Conservation (phyloP, 2,888 invertebrate genomes). For the Acleris laterana region DNA sequence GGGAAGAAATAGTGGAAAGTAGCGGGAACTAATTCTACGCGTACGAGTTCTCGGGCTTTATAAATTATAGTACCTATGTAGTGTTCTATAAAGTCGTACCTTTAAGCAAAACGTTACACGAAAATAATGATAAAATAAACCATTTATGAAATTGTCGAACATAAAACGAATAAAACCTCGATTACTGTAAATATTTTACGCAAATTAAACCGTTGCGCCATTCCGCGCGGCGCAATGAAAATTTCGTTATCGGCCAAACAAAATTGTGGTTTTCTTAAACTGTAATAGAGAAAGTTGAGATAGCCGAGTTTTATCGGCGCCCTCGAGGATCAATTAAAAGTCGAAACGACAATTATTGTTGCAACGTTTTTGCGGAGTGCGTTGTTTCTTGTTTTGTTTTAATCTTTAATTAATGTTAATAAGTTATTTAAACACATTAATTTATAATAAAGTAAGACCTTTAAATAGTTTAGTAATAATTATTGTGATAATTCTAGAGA, state of each 20-base stretch:
- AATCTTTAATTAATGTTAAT: background rate
- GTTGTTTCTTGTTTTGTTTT: slow-evolving; percentile 8
- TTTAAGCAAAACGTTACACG: too few relatives aligned
- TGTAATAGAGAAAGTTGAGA: slow-evolving; percentile 83
- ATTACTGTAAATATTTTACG: slow-evolving; percentile 35
- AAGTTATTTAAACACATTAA: too few relatives aligned
- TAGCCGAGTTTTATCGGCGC: slow-evolving; percentile 80
- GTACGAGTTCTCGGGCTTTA: too few relatives aligned
- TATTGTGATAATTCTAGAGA: too few relatives aligned
- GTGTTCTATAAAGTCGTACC: too few relatives aligned
- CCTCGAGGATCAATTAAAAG: slow-evolving; percentile 85
- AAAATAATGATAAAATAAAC: slow-evolving; percentile 1
- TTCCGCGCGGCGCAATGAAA: slow-evolving; percentile 56
- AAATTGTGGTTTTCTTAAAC: slow-evolving; percentile 80
- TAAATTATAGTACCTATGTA: too few relatives aligned
- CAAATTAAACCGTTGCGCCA: slow-evolving; percentile 31
- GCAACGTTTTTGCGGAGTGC: slow-evolving; percentile 37
- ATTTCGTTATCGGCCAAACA: slow-evolving; percentile 77
- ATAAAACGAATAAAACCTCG: slow-evolving; percentile 25
- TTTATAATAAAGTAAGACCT: too few relatives aligned
- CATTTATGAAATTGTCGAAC: slow-evolving; percentile 22
- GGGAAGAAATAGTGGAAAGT: too few relatives aligned
- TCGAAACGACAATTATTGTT: slow-evolving; percentile 79
- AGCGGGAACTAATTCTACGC: too few relatives aligned
- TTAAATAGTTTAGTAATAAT: too few relatives aligned